Evolutionary conservation across 2,797 vertebrate species (phyloP).

Genomic region (Acanthis flammea): DNA sequence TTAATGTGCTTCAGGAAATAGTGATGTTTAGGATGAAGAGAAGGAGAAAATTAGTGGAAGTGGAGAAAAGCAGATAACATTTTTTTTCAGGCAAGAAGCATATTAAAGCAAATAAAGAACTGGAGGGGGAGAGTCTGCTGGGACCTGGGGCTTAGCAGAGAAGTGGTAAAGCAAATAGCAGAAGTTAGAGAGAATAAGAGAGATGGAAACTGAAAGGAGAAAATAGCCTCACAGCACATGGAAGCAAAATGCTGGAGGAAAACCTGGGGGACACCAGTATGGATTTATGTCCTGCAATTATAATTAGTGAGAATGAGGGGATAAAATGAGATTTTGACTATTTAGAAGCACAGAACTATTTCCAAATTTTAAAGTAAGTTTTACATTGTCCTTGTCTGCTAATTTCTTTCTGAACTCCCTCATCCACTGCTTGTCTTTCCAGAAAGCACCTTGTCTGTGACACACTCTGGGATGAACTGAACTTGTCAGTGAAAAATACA

Average conservation of each 20-base stretch:
- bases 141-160: slow-evolving; percentile 27
- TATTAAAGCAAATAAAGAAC: slow-evolving; percentile 58
- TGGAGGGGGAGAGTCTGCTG: neutral
- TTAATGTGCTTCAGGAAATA: neutral
- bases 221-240: slow-evolving; percentile 30
- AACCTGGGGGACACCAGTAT: neutral
- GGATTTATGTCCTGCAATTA: slow-evolving; percentile 39
- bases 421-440: neutral
- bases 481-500: neutral
- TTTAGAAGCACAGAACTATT: slow-evolving; percentile 1
- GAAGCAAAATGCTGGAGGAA: slow-evolving; percentile 36
- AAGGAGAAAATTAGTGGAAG: slow-evolving; percentile 31
- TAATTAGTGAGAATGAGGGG: slow-evolving; percentile 16
- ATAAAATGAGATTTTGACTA: slow-evolving; percentile 32
- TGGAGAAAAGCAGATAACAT: slow-evolving; percentile 19
- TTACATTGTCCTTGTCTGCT: neutral
- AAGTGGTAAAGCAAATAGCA: slow-evolving; percentile 36
- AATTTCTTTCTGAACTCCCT: neutral
- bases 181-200: slow-evolving; percentile 19
- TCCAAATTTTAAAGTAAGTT: neutral
- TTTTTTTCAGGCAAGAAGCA: slow-evolving; percentile 18
- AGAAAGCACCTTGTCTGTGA: neutral
- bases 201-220: slow-evolving; percentile 5
- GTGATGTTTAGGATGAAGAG: slow-evolving; percentile 37
- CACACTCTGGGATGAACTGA: neutral